phyloP scores from a whole-genome alignment of 2,888 invertebrate species.

The Meteorus colon region DNA sequence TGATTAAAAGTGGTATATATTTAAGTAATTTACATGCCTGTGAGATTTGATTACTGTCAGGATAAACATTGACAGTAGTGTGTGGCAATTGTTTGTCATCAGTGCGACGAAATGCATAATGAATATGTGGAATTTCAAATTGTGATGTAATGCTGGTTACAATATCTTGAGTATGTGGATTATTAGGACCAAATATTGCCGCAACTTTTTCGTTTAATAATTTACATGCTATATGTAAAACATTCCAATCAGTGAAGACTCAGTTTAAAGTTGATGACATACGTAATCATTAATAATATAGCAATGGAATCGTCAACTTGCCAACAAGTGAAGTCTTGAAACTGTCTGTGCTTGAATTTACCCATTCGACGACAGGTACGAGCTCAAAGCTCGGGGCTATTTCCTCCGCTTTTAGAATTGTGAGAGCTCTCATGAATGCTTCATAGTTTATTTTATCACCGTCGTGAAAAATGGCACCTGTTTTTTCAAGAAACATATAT shows the following conservation, averaged over 20 bases:
- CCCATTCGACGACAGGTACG: slow-evolving; percentile 52
- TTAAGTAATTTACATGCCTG: slow-evolving; percentile 52
- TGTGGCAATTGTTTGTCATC: slow-evolving; percentile 75
- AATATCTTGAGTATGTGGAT: slow-evolving; percentile 88
- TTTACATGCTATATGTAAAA: slow-evolving; percentile 82
- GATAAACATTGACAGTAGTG: slow-evolving; percentile 82
- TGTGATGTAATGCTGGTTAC: slow-evolving; percentile 88
- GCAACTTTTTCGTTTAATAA: slow-evolving; percentile 90
- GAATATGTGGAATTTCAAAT: slow-evolving; percentile 89
- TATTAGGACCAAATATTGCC: slow-evolving; percentile 94
- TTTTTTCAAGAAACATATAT: slow-evolving; percentile 34
- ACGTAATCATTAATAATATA: not conserved
- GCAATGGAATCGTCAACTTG: slow-evolving; percentile 42
- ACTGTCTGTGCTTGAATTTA: slow-evolving; percentile 63
- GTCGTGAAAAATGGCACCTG: slow-evolving; percentile 67
- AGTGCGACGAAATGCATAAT: slow-evolving; percentile 83
- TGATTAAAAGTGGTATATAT: not conserved
- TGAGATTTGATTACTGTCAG: slow-evolving; percentile 69
- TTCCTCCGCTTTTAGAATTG: slow-evolving; percentile 54
- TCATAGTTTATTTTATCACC: slow-evolving; percentile 58
- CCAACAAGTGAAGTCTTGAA: slow-evolving; percentile 60
- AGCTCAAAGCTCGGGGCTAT: slow-evolving; percentile 61
- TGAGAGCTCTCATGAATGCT: slow-evolving; percentile 60
- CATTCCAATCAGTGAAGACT: not conserved
- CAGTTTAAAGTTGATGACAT: not conserved